These are phyloP conservation scores for Graptemys geographica DNA, from an alignment of 2,797 vertebrate species.

Conservation along the genomic window DNA sequence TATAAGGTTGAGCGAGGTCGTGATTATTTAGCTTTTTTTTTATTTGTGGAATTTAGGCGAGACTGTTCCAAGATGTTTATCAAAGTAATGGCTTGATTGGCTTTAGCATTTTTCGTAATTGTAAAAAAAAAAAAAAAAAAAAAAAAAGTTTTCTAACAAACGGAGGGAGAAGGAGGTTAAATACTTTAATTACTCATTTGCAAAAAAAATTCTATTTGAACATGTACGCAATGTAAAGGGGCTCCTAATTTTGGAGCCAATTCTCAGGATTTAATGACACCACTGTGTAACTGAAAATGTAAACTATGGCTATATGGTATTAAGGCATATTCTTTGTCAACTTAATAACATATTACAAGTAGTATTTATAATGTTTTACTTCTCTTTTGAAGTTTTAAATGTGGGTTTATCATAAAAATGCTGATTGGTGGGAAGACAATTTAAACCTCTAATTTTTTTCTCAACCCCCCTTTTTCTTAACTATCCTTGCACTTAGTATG, in stretches of 20 bases:
- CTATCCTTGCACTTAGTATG: not conserved
- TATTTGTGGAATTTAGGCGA: conserved; percentile 81
- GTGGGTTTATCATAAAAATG: not conserved
- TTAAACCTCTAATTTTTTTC: not conserved
- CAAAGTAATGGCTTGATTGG: conserved; percentile 80
- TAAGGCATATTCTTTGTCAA: conserved; percentile 44
- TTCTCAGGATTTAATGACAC: conserved; percentile 68
- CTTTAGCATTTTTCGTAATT: conserved; percentile 78
- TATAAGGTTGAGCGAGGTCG: conserved; percentile 77
- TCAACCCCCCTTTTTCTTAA: not conserved
- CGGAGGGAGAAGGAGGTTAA: conserved; percentile 76
- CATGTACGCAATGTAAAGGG: conserved; percentile 63
- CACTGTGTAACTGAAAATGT: conserved; percentile 33
- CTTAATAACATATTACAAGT: not conserved
- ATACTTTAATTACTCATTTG: conserved; percentile 77
- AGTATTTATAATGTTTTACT: conserved; percentile 35
- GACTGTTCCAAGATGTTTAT: conserved; percentile 78
- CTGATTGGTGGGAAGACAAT: not conserved
- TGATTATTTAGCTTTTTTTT: conserved; percentile 76
- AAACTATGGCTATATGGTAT: conserved; percentile 32
- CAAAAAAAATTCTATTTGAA: conserved; percentile 75
- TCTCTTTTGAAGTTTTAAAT: not conserved
- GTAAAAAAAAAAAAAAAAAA: conserved; percentile 72
- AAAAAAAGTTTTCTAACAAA: conserved; percentile 76
- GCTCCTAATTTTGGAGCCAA: conserved; percentile 71